Percentiles rank a stretch among this genome's conserved stretches.
Conservation (phyloP, 2,113 vertebrate species). For the Peromyscus maniculatus region DNA sequence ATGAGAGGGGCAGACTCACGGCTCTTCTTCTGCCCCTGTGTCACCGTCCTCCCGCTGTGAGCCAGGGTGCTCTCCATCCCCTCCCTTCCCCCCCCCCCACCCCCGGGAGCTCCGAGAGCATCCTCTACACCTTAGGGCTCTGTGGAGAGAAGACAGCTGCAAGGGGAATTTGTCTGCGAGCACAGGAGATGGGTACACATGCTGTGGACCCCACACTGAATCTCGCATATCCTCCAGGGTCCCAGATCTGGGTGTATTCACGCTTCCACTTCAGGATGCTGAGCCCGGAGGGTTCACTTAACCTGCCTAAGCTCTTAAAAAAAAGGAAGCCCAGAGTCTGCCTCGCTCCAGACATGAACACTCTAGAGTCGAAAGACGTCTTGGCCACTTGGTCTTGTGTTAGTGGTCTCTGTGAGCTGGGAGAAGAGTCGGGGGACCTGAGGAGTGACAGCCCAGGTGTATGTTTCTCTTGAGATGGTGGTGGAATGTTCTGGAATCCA, state of each 20-base stretch:
- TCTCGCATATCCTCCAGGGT: not conserved
- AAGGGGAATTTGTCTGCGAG: rapidly evolving
- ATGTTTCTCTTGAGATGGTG: not conserved
- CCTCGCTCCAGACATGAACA: not conserved
- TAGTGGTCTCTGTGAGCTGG: not conserved
- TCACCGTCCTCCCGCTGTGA: not conserved
- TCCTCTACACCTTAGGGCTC: not conserved
- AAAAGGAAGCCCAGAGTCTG: rapidly evolving
- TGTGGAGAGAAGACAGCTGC: not conserved
- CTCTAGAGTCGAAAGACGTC: not conserved
- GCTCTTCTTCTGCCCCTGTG: rapidly evolving
- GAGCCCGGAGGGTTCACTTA: rapidly evolving
- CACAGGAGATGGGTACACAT: rapidly evolving
- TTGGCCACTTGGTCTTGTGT: not conserved
- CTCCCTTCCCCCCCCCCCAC: not conserved
- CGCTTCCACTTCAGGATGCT: not conserved
- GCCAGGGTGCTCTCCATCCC: not conserved
- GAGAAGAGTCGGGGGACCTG: rapidly evolving
- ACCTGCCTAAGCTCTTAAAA: not conserved
- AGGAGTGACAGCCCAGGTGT: rapidly evolving
- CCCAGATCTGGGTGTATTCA: rapidly evolving
- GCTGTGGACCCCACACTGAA: not conserved
- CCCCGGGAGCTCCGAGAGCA: rapidly evolving
- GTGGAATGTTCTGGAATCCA: not conserved
- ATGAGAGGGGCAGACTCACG: not conserved